Evolutionary conservation across 2,113 vertebrate genomes (phyloP).

Genomic region (Thunnus maccoyii): DNA sequence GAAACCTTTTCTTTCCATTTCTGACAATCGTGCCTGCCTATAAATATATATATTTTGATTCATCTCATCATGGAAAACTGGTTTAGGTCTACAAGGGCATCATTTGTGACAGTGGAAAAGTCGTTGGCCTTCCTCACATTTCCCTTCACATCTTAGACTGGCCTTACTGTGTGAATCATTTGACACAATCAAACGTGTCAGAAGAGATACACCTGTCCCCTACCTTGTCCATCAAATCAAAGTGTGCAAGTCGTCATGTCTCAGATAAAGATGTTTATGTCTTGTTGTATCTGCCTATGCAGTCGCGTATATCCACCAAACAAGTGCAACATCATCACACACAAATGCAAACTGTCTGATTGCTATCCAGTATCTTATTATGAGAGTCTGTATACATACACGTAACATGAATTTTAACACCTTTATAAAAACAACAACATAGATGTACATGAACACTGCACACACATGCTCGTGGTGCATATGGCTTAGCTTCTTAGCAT

Average conservation of each 20-base stretch:
- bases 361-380: no score
- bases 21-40: not conserved
- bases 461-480: not conserved
- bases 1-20: not conserved
- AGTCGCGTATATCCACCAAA: constrained; percentile 22
- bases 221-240: constrained; percentile 48
- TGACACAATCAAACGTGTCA: constrained; percentile 30
- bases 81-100: not conserved
- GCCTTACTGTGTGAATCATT: constrained; percentile 10
- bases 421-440: not conserved
- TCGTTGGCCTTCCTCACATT: not conserved
- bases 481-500: constrained; percentile 28
- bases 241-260: constrained; percentile 21
- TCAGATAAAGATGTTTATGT: constrained; percentile 14
- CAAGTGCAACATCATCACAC: constrained; percentile 6
- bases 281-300: constrained; percentile 22
- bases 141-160: not conserved
- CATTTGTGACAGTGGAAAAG: not conserved
- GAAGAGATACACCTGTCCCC: constrained; percentile 15
- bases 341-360: no score
- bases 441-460: not conserved
- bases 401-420: not conserved
- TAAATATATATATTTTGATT: not conserved
- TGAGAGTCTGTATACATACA: not conserved
- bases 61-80: not conserved